Percentiles rank a stretch among this genome's conserved stretches.
Evolutionary conservation across 1,140 invertebrate species (phyloP).

Genomic region (Orchestia grillus): DNA sequence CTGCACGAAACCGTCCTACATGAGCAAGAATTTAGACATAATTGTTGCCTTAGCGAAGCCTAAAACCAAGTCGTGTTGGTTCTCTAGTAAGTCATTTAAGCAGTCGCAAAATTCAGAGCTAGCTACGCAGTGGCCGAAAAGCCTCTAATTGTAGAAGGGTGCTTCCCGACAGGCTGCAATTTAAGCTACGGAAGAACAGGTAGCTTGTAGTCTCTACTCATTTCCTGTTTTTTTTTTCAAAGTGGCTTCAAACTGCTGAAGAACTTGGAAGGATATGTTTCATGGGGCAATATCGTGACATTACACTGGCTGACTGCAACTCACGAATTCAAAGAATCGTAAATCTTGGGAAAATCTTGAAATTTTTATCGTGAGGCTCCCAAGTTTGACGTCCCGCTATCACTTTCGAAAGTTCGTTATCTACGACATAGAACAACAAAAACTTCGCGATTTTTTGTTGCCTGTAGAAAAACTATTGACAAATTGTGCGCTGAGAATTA

Average conservation of each 20-base stretch:
- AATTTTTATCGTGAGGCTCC: background rate
- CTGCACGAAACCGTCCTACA: background rate
- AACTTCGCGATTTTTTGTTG: too few relatives aligned
- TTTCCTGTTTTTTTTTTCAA: background rate
- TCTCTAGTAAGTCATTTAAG: conserved; percentile 31
- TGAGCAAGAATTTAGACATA: background rate
- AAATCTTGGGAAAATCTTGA: background rate
- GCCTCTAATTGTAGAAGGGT: conserved; percentile 23
- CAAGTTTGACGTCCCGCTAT: too few relatives aligned
- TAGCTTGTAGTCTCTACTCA: background rate
- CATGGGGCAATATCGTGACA: background rate
- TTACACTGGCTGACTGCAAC: background rate
- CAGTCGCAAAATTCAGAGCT: background rate
- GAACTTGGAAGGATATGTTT: background rate
- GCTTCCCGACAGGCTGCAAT: background rate
- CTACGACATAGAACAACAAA: too few relatives aligned
- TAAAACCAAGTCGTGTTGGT: background rate
- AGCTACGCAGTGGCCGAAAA: background rate
- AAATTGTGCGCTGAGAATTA: too few relatives aligned
- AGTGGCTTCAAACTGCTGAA: background rate
- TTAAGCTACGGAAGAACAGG: conserved; percentile 3
- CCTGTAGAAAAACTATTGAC: too few relatives aligned
- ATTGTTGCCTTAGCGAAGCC: background rate
- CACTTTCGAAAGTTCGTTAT: too few relatives aligned
- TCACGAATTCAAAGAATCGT: background rate